These are phyloP conservation scores for Ommatoiulus sabulosus DNA, from an alignment of 2,888 invertebrate genomes.

Conservation along the genomic window DNA sequence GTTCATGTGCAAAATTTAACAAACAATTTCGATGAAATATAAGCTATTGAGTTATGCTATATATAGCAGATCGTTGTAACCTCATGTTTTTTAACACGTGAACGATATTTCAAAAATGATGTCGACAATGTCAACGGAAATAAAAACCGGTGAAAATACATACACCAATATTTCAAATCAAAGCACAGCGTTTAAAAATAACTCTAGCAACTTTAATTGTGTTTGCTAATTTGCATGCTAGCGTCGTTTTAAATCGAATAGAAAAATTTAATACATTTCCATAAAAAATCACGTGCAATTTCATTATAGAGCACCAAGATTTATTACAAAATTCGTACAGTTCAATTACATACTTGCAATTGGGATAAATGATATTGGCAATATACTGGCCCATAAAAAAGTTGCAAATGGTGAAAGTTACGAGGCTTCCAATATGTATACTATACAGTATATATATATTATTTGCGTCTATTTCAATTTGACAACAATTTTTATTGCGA, in stretches of 20 bases:
- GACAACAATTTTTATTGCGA: not conserved
- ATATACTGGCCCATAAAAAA: not conserved
- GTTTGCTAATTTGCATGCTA: too few species aligned
- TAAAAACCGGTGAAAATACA: not conserved
- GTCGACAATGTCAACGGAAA: not conserved
- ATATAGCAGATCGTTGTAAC: conserved; percentile 44
- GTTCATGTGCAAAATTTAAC: conserved; percentile 46
- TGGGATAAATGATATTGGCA: not conserved
- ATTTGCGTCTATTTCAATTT: not conserved
- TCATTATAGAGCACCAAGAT: too few species aligned
- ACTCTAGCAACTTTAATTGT: too few species aligned
- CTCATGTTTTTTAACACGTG: conserved; percentile 1
- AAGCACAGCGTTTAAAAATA: not conserved
- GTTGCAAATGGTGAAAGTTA: not conserved
- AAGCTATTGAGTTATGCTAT: conserved; percentile 46
- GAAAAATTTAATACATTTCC: too few species aligned
- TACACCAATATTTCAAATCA: not conserved
- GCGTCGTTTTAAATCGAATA: too few species aligned
- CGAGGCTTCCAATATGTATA: not conserved
- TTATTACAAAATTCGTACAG: not conserved
- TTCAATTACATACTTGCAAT: not conserved
- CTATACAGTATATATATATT: not conserved
- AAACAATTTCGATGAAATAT: conserved; percentile 49
- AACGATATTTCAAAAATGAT: conserved; percentile 26
- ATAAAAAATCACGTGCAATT: too few species aligned